phyloP scores from a whole-genome alignment of 2,888 invertebrate species.

The Lycia hirtaria region DNA sequence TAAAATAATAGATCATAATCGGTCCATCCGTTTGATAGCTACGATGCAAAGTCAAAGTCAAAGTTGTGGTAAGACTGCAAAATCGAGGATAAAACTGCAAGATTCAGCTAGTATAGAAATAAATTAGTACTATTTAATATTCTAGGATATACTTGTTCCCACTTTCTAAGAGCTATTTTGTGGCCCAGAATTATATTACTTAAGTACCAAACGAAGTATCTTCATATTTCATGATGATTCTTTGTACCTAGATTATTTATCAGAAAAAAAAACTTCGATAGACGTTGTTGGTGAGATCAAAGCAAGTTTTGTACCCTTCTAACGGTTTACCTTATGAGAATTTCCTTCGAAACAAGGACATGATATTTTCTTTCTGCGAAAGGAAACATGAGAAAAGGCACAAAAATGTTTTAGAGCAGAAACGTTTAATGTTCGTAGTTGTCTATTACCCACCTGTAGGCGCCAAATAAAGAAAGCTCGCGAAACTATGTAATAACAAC shows the following conservation, averaged over 20 bases:
- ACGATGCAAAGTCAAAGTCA: too few species aligned
- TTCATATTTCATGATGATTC: neutral
- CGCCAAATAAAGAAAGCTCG: slow-evolving; percentile 24
- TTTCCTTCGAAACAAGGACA: neutral
- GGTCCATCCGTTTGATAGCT: too few species aligned
- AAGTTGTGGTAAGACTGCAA: too few species aligned
- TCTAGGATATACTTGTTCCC: neutral
- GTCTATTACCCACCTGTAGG: slow-evolving; percentile 34
- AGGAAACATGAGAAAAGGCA: slow-evolving; percentile 22
- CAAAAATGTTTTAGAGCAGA: slow-evolving; percentile 24
- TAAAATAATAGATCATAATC: too few species aligned
- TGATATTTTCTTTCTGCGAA: neutral
- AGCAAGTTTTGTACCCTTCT: neutral
- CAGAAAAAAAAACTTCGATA: neutral
- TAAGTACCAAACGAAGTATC: neutral
- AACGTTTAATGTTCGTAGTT: slow-evolving; percentile 25
- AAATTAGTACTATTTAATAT: neutral
- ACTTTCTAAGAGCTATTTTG: neutral
- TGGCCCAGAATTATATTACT: neutral
- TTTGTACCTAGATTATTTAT: neutral
- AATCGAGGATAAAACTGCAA: too few species aligned
- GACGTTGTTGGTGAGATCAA: neutral
- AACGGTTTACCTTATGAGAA: neutral
- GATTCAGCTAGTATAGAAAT: too few species aligned
- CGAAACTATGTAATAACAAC: slow-evolving; percentile 28